A percentile compares a stretch with the other conserved stretches of the same genome.
These are phyloP conservation scores for Malurus alboscapulatus DNA, from an alignment of 2,113 vertebrate genomes.

Conservation along the genomic window DNA sequence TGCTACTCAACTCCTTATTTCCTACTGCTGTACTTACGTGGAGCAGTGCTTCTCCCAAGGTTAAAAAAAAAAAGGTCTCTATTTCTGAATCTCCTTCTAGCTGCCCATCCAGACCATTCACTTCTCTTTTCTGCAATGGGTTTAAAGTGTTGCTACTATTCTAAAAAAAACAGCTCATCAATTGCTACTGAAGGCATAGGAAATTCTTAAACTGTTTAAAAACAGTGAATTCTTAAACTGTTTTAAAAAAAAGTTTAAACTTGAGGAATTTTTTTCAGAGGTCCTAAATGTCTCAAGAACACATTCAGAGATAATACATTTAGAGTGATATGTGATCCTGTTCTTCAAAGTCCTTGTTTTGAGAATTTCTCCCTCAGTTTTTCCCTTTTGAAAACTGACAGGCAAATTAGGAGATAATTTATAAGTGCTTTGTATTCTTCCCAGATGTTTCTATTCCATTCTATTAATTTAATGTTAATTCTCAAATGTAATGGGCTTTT, in stretches of 20 bases:
- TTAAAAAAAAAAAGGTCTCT: neutral
- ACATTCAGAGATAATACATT: neutral
- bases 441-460: slow-evolving; percentile 1
- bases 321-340: neutral
- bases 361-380: neutral
- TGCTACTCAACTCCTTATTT: neutral
- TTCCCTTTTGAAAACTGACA: neutral
- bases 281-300: neutral
- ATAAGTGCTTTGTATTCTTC: neutral
- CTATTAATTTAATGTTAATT: neutral
- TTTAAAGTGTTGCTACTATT: neutral
- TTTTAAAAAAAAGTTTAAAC: neutral
- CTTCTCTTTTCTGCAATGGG: neutral
- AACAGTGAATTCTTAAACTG: too few relatives aligned
- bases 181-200: neutral
- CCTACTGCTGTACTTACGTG: neutral
- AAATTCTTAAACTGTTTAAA: neutral
- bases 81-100: neutral
- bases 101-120: neutral
- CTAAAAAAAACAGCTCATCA: neutral
- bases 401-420: neutral
- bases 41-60: neutral
- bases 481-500: neutral
- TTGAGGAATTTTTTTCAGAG: neutral
- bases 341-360: neutral